Percentiles rank a stretch among this genome's conserved stretches.
These are phyloP conservation scores for Malurus cyaneus DNA, from an alignment of 2,113 vertebrate species.

Conservation along the genomic window DNA sequence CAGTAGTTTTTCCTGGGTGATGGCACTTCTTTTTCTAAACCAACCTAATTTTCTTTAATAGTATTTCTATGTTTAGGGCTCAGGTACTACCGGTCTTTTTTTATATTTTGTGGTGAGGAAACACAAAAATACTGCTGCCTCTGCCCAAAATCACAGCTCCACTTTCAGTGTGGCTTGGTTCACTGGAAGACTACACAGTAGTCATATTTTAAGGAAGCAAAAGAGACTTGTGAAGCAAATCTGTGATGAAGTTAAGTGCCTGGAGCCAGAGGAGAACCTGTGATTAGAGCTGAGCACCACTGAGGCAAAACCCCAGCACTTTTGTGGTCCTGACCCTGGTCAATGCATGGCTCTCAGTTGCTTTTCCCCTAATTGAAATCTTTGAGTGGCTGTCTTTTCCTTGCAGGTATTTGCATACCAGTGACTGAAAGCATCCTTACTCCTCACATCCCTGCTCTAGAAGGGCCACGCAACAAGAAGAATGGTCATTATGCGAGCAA, in stretches of 20 bases:
- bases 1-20: background rate
- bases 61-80: background rate
- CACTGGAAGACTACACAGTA: background rate
- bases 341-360: background rate
- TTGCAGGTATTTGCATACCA: slow-evolving; percentile 87
- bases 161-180: background rate
- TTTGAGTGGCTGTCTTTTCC: background rate
- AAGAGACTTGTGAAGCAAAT: background rate
- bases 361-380: background rate
- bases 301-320: background rate
- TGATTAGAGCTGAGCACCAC: background rate
- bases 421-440: slow-evolving; percentile 88
- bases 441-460: slow-evolving; percentile 86
- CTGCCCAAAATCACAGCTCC: background rate
- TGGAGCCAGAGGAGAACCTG: background rate
- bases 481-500: slow-evolving; percentile 79
- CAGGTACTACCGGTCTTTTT: background rate
- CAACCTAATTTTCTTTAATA: background rate
- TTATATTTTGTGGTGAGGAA: background rate
- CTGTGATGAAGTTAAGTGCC: background rate
- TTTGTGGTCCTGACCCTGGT: background rate
- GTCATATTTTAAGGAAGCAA: background rate
- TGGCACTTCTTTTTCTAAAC: background rate
- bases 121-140: background rate
- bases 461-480: slow-evolving; percentile 82